Evolutionary conservation across 2,797 vertebrate species (phyloP).

Genomic region (Eupleurogrammus muticus): DNA sequence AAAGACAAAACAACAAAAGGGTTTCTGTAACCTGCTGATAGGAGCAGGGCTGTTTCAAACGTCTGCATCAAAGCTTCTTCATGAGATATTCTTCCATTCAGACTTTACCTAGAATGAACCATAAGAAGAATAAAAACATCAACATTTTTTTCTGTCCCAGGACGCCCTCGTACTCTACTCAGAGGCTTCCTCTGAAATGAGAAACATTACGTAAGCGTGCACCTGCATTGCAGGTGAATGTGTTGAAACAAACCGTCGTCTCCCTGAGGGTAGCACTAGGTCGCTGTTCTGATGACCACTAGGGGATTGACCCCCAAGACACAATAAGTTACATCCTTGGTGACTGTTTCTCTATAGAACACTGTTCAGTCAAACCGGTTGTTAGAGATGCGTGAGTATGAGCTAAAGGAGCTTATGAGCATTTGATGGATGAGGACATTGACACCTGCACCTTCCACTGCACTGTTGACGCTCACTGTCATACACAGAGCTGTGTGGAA

Average conservation of each 20-base stretch:
- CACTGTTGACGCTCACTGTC: too few relatives aligned
- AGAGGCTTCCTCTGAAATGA: constrained; percentile 15
- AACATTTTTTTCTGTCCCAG: constrained; percentile 25
- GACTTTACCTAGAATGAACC: constrained; percentile 17
- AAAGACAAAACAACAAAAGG: constrained; percentile 32
- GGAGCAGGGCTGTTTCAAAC: constrained; percentile 44
- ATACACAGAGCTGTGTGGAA: too few relatives aligned
- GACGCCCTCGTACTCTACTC: constrained; percentile 3
- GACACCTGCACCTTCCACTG: too few relatives aligned
- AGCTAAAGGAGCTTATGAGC: too few relatives aligned
- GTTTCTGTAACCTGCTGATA: constrained; percentile 38
- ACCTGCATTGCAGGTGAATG: constrained; percentile 49
- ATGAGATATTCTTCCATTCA: constrained; percentile 28
- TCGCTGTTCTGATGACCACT: constrained; percentile 14
- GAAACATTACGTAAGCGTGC: constrained; percentile 32
- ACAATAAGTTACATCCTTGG: background rate
- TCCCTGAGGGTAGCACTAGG: constrained; percentile 21
- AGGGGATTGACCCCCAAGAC: constrained; percentile 14
- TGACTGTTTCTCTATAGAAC: background rate
- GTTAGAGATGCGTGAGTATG: too few relatives aligned
- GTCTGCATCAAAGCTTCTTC: constrained; percentile 21
- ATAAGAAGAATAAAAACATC: constrained; percentile 28
- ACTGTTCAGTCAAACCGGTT: too few relatives aligned
- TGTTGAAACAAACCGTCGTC: constrained; percentile 49
- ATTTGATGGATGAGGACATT: too few relatives aligned